A percentile compares a stretch with the other conserved stretches of the same genome.
phyloP scores from a whole-genome alignment of 2,888 invertebrate genomes.

The Acrobasis repandana region DNA sequence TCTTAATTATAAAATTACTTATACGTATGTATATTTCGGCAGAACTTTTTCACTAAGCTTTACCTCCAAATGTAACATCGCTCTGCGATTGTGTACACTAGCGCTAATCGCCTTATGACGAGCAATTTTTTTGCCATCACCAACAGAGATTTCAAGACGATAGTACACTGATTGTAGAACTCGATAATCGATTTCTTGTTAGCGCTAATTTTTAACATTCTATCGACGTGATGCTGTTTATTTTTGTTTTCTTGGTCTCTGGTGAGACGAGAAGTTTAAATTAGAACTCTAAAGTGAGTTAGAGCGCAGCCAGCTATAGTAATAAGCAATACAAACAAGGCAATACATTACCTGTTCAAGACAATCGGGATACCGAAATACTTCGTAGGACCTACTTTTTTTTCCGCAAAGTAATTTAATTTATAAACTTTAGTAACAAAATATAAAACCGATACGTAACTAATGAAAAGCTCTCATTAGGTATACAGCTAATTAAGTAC shows the following conservation, averaged over 20 bases:
- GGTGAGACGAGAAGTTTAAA: conserved; percentile 15
- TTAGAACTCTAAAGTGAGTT: conserved; percentile 6
- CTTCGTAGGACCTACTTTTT: not conserved
- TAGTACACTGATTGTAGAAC: conserved; percentile 48
- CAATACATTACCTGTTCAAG: not conserved
- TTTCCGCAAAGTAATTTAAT: not conserved
- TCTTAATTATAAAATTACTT: not conserved
- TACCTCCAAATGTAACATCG: conserved; percentile 35
- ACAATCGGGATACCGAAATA: not conserved
- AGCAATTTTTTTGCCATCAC: conserved; percentile 57
- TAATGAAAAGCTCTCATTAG: not conserved
- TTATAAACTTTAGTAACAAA: not conserved
- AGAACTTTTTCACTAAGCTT: not conserved
- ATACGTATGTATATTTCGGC: not conserved
- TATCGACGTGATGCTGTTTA: not conserved
- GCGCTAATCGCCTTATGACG: conserved; percentile 62
- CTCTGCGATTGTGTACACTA: conserved; percentile 36
- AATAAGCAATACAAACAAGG: not conserved
- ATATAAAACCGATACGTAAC: not conserved
- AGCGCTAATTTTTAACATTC: conserved; percentile 42
- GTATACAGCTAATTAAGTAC: too few relatives aligned
- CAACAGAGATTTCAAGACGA: conserved; percentile 51
- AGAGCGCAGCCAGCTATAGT: not conserved
- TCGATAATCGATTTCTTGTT: conserved; percentile 66
- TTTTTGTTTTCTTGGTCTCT: conserved; percentile 5